Conservation (phyloP, 2,113 vertebrate genomes). For the Upupa epops region DNA sequence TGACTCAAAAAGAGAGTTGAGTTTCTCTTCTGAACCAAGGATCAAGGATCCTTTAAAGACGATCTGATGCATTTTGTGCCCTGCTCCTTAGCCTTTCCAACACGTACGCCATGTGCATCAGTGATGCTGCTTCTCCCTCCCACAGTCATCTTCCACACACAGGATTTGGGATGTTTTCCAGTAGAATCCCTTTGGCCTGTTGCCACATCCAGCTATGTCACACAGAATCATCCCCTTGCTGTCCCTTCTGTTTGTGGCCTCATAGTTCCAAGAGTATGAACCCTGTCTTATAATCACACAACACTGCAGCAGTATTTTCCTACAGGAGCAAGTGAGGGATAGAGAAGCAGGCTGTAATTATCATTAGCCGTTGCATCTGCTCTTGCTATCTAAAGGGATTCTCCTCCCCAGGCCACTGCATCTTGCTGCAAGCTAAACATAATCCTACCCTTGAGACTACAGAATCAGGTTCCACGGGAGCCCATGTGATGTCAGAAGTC, state of each 20-base stretch:
- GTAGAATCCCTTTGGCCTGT: background rate
- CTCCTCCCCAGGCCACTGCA: background rate
- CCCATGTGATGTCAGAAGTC: background rate
- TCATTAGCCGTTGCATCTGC: background rate
- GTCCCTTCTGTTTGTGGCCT: slow-evolving; percentile 13
- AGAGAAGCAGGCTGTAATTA: background rate
- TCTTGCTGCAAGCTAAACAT: background rate
- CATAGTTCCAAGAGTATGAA: slow-evolving; percentile 1
- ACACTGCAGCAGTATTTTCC: background rate
- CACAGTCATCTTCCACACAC: background rate
- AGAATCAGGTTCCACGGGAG: background rate
- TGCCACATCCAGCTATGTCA: slow-evolving; percentile 4
- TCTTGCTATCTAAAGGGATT: background rate
- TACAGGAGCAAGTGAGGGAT: background rate
- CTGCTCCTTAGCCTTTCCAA: background rate
- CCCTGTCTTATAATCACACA: background rate
- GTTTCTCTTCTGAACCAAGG: background rate
- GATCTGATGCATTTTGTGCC: background rate
- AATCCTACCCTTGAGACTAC: background rate
- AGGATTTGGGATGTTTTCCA: background rate
- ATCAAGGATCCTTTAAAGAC: background rate
- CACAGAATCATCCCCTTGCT: slow-evolving; percentile 11
- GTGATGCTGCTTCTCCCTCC: background rate
- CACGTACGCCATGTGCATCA: background rate
- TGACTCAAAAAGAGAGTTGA: background rate